Evolutionary conservation across 1,140 invertebrate species (phyloP), one percentile per base, ranked within the genome.

Genomic region (Hycleus phaleratus): DNA sequence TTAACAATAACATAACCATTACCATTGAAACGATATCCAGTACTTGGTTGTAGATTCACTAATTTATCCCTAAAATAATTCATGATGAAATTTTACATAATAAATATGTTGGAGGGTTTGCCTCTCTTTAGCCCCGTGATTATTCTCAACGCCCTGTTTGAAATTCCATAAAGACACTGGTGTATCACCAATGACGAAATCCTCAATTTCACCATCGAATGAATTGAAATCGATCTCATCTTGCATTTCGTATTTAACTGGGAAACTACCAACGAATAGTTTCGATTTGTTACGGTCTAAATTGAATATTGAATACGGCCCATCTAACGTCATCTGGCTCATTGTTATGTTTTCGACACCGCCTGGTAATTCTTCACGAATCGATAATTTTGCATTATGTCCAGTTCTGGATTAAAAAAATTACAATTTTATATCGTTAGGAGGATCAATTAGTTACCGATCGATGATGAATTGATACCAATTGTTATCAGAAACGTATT

Each of bases 81-180:
- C 32, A 7, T 32, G 32, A 32, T 32, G 1, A 18, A 18, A 18
- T 18, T 1, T 18, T n/a, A 48, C 3, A 26, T 4, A 12, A 18
- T 12, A 48, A 48, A 18, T 48, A 18, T 11, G 1, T 18, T 4
- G 25, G n/a, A 24, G 25, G 1, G 12, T 10, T 44, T 72, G 86
- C 85, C 89, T 85, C 68, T 89, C 85, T 9, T 75, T 68, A 0
- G 90, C 87, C 5, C 85, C 88, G 60, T 84, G 75, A 46, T 84
- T 76, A 51, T 92, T 90, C 39, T 90, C 86, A 39, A 86, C 85
- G 25, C 82, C 86, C 43, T 88, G 84, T 9, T 65, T 65, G 67
- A 96, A 96, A 76, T 98, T 98, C 95, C 95, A 98, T 10, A 98
- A 78, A 0, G 95, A 95, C 10, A 98, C 82, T 3, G 85, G 87